Evolutionary conservation across 2,113 vertebrate genomes (phyloP).

Genomic region (Falcunculus frontatus): DNA sequence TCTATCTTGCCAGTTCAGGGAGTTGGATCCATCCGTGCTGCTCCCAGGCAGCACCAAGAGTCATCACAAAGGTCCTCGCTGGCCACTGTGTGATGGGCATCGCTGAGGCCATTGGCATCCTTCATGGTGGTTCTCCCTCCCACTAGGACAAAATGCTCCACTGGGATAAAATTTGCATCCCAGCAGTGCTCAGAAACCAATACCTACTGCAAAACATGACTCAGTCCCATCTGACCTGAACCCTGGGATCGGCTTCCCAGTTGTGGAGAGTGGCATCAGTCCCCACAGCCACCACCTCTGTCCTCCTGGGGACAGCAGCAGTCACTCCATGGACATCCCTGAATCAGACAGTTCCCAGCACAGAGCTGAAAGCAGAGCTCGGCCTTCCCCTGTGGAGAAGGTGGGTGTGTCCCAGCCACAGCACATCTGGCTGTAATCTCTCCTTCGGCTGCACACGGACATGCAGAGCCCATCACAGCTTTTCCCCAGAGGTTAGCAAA

Average conservation of each 20-base stretch:
- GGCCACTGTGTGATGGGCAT: not conserved
- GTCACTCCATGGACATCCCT: rapidly evolving
- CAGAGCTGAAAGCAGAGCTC: not conserved
- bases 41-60: not conserved
- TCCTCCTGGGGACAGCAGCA: not conserved
- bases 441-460: not conserved
- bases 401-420: not conserved
- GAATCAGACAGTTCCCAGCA: rapidly evolving
- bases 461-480: not conserved
- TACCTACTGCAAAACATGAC: not conserved
- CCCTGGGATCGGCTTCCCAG: not conserved
- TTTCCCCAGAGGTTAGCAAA: not conserved
- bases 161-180: not conserved
- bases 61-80: not conserved
- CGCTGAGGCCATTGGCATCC: rapidly evolving
- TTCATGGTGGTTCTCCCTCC: not conserved
- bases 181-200: not conserved
- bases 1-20: rapidly evolving
- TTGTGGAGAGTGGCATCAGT: not conserved
- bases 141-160: not conserved
- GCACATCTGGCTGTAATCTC: not conserved
- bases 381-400: rapidly evolving
- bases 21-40: not conserved
- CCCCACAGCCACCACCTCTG: not conserved
- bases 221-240: not conserved